Evolutionary conservation across 1,140 invertebrate genomes (phyloP).

Genomic region (Anastrepha obliqua): DNA sequence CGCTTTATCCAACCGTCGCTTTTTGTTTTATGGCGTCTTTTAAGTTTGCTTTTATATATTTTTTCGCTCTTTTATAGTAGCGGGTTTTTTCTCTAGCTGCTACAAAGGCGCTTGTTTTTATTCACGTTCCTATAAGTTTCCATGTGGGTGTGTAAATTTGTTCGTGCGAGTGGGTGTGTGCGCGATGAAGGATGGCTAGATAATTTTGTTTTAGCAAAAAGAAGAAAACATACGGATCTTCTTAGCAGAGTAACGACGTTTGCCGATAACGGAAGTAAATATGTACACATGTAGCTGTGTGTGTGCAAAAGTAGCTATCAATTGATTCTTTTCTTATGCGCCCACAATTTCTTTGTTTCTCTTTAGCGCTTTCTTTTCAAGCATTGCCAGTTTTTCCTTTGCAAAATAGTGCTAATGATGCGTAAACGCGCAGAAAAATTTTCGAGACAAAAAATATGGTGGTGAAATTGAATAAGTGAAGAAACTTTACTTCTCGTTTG

Average conservation of each 20-base stretch:
- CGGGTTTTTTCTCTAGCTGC: neutral
- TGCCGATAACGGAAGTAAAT: conserved; percentile 2
- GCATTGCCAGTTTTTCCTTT: neutral
- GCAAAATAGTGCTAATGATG: conserved; percentile 24
- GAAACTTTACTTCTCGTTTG: neutral
- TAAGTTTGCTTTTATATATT: neutral
- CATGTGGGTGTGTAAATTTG: neutral
- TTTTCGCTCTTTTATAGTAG: neutral
- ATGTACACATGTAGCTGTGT: neutral
- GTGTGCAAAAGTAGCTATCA: conserved; percentile 22
- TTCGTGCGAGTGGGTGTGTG: neutral
- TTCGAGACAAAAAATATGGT: conserved; percentile 43
- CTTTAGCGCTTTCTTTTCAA: neutral
- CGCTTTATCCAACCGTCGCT: neutral
- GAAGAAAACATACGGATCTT: neutral
- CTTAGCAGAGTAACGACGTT: neutral
- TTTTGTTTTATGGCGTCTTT: conserved; percentile 50
- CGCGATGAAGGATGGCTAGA: conserved; percentile 22
- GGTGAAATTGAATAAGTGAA: neutral
- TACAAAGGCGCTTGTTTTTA: neutral
- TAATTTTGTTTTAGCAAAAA: conserved; percentile 20
- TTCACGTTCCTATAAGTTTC: neutral
- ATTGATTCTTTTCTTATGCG: conserved; percentile 41
- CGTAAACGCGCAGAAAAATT: conserved; percentile 37
- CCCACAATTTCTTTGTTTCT: neutral